These are phyloP conservation scores for Papilio xuthus DNA, from an alignment of 1,140 invertebrate species.

Conservation along the genomic window DNA sequence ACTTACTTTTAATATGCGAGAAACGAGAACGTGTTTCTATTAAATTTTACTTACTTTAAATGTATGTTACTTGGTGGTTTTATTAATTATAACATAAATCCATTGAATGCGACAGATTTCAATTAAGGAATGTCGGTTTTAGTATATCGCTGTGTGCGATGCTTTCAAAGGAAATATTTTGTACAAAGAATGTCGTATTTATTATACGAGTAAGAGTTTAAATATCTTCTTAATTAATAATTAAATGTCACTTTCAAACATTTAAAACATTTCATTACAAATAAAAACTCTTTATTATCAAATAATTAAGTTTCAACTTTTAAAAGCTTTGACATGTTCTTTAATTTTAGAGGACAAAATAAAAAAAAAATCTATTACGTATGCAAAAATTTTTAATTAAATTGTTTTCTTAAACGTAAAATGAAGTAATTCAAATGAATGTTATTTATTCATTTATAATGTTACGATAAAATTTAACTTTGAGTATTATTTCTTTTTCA, in stretches of 20 bases:
- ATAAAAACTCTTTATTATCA: neutral
- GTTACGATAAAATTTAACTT: too few relatives aligned
- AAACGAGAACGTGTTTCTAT: neutral
- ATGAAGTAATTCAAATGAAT: too few relatives aligned
- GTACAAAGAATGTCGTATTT: slow-evolving; percentile 31
- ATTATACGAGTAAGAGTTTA: slow-evolving; percentile 4
- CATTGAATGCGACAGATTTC: slow-evolving; percentile 33
- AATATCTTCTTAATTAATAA: slow-evolving; percentile 8
- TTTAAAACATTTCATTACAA: neutral
- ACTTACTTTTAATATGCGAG: neutral
- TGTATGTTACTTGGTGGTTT: slow-evolving; percentile 4
- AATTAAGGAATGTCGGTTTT: slow-evolving; percentile 35
- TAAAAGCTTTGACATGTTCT: neutral
- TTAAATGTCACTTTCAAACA: neutral
- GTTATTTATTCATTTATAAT: too few relatives aligned
- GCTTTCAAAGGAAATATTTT: slow-evolving; percentile 20
- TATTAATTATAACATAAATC: slow-evolving; percentile 27
- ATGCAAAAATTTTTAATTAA: too few relatives aligned
- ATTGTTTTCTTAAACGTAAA: too few relatives aligned
- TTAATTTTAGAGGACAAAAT: too few relatives aligned
- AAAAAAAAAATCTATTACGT: too few relatives aligned
- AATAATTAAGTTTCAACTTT: neutral
- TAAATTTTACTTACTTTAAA: slow-evolving; percentile 2
- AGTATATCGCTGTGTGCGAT: neutral
- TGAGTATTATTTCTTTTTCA: too few relatives aligned